Evolutionary conservation across 2,888 invertebrate genomes (phyloP), one percentile per base, ranked within the genome.

Genomic region (Pilophorus perplexus): DNA sequence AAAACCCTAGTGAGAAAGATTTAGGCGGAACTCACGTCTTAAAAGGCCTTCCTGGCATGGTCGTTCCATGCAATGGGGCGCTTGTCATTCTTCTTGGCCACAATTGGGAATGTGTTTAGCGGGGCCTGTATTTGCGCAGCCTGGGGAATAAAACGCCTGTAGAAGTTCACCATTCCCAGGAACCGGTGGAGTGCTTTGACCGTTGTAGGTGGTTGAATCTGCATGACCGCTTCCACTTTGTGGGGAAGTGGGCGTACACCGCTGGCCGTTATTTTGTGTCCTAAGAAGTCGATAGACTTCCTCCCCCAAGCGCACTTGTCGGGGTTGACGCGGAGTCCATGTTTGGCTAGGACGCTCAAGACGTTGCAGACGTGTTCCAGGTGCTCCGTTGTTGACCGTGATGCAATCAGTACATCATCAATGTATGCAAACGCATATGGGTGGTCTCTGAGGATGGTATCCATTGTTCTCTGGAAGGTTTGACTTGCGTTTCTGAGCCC

Each of bases 91-190:
- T n/a, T n/a, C n/a, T n/a, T n/a, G n/a, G n/a, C n/a, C n/a, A n/a
- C n/a, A n/a, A n/a, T n/a, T n/a, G n/a, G n/a, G n/a, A n/a, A n/a
- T n/a, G n/a, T n/a, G n/a, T n/a, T n/a, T n/a, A n/a, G n/a, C n/a
- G n/a, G n/a, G n/a, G n/a, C n/a, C 10, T 72, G 68, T 3, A 20
- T 18, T 4, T 22, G 25, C 1, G 69, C 68, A 6, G 67, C 59
- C 12, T 64, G 20, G 1, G 25, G 52, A 28, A 23, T 22, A 5
- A 52, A 28, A 14, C 28, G 64, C 8, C 14, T 14, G 22, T 62
- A 48, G 37, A 46, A 62, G 16, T 62, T 62, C 8, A 62, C 8
- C 46, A 46, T 48, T 27, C 48, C 64, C 18, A 62, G 28, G 18
- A 48, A 62, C 37, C 42, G 46, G n/a, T 20, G n/a, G 14, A 48